phyloP scores from a whole-genome alignment of 2,797 vertebrate genomes.

The Gobio occitaniae region DNA sequence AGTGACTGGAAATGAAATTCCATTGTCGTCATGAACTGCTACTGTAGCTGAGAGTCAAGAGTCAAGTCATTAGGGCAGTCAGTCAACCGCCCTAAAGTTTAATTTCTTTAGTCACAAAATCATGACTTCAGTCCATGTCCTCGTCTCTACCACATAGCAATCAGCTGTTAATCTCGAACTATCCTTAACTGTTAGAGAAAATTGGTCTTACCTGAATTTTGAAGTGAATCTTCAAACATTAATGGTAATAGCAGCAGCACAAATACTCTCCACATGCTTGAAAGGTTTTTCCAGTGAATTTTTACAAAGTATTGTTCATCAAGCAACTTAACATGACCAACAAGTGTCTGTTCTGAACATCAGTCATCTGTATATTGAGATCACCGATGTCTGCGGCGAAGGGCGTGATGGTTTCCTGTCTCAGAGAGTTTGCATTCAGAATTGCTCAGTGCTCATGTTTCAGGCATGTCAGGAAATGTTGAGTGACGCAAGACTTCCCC shows the following conservation, averaged over 20 bases:
- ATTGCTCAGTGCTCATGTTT: constrained; percentile 17
- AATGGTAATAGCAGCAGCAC: constrained; percentile 44
- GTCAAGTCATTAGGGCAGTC: background rate
- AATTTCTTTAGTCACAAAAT: background rate
- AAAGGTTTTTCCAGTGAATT: background rate
- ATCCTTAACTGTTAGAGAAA: background rate
- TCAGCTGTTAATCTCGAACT: background rate
- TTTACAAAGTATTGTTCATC: background rate
- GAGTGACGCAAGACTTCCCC: background rate
- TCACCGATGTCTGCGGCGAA: too few species aligned
- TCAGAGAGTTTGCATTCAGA: constrained; percentile 17
- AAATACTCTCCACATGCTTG: constrained; percentile 55
- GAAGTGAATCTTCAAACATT: constrained; percentile 43
- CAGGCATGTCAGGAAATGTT: constrained; percentile 43
- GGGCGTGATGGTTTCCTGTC: constrained; percentile 52
- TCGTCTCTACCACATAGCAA: background rate
- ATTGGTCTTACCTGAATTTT: constrained; percentile 56
- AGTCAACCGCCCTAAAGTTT: background rate
- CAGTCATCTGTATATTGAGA: background rate
- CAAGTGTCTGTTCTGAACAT: constrained; percentile 14
- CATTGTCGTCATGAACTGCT: too few species aligned
- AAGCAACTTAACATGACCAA: background rate
- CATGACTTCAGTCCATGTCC: background rate
- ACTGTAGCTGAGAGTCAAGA: background rate
- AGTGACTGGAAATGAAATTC: too few species aligned